Conservation (phyloP, 2,113 vertebrate species). For the Neolamprologus tretocephalus region DNA sequence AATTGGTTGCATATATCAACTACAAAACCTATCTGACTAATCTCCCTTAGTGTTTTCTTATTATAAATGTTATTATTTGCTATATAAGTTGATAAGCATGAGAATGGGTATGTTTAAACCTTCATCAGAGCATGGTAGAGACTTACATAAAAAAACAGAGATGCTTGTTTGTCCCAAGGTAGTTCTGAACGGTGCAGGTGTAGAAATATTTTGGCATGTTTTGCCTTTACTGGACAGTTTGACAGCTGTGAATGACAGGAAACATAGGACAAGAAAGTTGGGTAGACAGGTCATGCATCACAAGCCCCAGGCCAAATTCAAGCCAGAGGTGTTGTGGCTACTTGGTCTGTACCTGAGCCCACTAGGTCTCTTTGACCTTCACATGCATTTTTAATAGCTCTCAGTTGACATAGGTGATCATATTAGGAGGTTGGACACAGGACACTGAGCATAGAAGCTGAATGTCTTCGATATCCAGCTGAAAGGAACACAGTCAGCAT, state of each 20-base stretch:
- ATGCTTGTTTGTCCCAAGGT: background rate
- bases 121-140: background rate
- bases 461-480: background rate
- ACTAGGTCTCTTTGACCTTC: background rate
- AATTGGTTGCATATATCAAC: background rate
- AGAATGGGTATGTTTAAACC: background rate
- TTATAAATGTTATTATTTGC: background rate
- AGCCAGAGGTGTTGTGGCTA: background rate
- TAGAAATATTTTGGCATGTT: background rate
- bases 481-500: background rate
- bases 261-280: background rate
- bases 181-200: background rate
- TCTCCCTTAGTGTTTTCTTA: background rate
- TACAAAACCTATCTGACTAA: background rate
- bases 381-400: background rate
- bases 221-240: slow-evolving; percentile 7
- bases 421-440: background rate
- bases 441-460: background rate
- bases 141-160: background rate
- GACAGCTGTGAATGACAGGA: slow-evolving; percentile 16
- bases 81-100: background rate
- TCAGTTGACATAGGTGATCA: background rate
- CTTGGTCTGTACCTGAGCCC: background rate
- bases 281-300: background rate
- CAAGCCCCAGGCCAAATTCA: background rate